phyloP scores from a whole-genome alignment of 2,888 invertebrate species.

The Suillia variegata region DNA sequence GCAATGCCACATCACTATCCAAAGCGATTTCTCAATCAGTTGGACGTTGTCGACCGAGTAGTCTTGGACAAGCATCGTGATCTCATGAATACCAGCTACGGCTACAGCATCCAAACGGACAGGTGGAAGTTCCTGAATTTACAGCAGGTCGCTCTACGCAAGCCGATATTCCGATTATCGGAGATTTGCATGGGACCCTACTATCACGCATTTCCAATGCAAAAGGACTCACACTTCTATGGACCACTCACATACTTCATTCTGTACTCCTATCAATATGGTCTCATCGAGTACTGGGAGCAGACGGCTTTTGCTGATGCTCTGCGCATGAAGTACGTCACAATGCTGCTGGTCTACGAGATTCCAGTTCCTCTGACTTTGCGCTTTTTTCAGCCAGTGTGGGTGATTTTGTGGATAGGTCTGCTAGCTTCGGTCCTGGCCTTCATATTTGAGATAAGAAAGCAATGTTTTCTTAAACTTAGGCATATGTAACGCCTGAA shows the following conservation, averaged over 20 bases:
- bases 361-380: conserved; percentile 36
- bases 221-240: conserved; percentile 44
- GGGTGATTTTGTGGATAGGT: conserved; percentile 41
- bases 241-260: conserved; percentile 39
- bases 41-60: conserved; percentile 27
- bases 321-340: conserved; percentile 32
- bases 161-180: conserved; percentile 44
- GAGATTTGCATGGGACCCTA: conserved; percentile 47
- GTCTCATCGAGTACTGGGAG: conserved; percentile 39
- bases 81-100: conserved; percentile 40
- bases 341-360: conserved; percentile 29
- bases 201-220: conserved; percentile 46
- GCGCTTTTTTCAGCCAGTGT: conserved; percentile 37
- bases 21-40: conserved; percentile 31
- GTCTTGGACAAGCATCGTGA: conserved; percentile 38
- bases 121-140: conserved; percentile 48
- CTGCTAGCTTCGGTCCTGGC: conserved; percentile 32
- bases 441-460: conserved; percentile 42
- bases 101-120: conserved; percentile 44
- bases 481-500: too few species aligned
- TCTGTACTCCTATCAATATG: conserved; percentile 39
- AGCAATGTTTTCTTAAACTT: too few species aligned
- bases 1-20: conserved; percentile 27
- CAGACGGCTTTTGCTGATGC: conserved; percentile 44
- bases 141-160: conserved; percentile 40